These are phyloP conservation scores for Antheraea assamensis DNA, from an alignment of 2,888 invertebrate species.

Conservation along the genomic window DNA sequence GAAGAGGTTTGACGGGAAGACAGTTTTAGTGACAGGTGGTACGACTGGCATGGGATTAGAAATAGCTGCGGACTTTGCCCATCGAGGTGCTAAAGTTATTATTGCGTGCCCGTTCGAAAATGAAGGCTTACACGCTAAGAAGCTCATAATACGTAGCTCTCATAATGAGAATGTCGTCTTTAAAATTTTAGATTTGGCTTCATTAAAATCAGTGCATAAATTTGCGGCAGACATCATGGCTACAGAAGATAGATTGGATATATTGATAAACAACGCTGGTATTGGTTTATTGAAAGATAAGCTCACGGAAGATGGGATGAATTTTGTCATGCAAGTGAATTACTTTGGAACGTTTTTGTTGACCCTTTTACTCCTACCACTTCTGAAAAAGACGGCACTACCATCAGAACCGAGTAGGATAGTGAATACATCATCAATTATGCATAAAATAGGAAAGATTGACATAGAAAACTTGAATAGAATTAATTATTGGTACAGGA, in stretches of 20 bases:
- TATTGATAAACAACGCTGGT: slow-evolving; percentile 94
- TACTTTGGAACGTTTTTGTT: slow-evolving; percentile 96
- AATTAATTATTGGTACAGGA: slow-evolving; percentile 79
- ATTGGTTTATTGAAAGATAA: slow-evolving; percentile 83
- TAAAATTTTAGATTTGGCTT: slow-evolving; percentile 88
- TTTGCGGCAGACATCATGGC: slow-evolving; percentile 90
- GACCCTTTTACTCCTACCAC: slow-evolving; percentile 92
- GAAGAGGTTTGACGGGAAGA: slow-evolving; percentile 61
- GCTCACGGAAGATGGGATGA: slow-evolving; percentile 90
- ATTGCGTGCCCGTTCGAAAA: slow-evolving; percentile 68
- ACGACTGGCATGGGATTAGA: slow-evolving; percentile 71
- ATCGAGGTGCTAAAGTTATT: slow-evolving; percentile 68
- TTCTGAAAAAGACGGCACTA: slow-evolving; percentile 83
- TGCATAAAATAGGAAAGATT: slow-evolving; percentile 86
- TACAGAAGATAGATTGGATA: slow-evolving; percentile 87
- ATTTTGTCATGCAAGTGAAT: slow-evolving; percentile 95
- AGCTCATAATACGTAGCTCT: slow-evolving; percentile 84
- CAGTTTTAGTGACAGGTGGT: slow-evolving; percentile 64
- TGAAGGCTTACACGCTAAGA: slow-evolving; percentile 70
- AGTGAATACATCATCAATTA: slow-evolving; percentile 89
- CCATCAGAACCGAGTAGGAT: slow-evolving; percentile 86
- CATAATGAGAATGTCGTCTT: slow-evolving; percentile 87
- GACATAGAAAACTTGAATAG: slow-evolving; percentile 87
- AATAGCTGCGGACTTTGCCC: slow-evolving; percentile 69
- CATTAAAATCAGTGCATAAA: slow-evolving; percentile 87